These are phyloP conservation scores for Ridgeia piscesae DNA, from an alignment of 1,140 invertebrate genomes.

Conservation along the genomic window DNA sequence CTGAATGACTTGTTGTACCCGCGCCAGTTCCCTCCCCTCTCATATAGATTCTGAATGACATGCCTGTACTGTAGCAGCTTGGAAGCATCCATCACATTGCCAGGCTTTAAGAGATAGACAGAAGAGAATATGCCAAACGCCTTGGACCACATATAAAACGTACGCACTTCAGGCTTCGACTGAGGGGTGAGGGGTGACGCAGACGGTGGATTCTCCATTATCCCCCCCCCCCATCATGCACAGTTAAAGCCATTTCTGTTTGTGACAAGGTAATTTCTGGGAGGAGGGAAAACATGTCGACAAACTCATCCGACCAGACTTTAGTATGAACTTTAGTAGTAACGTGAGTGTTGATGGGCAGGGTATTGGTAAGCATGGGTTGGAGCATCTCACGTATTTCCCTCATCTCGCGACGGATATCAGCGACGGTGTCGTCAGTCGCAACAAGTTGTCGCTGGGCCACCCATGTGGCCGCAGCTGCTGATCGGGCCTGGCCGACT, in stretches of 20 bases:
- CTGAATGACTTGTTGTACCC: not conserved
- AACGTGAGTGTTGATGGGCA: not conserved
- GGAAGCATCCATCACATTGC: not conserved
- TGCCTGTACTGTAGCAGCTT: not conserved
- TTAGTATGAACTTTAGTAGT: not conserved
- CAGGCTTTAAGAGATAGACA: not conserved
- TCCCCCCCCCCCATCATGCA: not conserved
- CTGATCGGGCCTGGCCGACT: too few relatives aligned
- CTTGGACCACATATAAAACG: not conserved
- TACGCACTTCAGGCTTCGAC: not conserved
- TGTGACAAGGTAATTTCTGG: not conserved
- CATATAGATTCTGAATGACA: not conserved
- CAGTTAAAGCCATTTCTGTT: not conserved
- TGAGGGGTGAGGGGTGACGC: too few relatives aligned
- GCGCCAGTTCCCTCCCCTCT: not conserved
- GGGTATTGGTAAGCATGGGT: too few relatives aligned
- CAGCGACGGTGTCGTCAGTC: too few relatives aligned
- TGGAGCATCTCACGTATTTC: too few relatives aligned
- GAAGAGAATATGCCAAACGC: not conserved
- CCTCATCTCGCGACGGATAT: too few relatives aligned
- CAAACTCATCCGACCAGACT: not conserved
- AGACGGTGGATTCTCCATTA: too few relatives aligned
- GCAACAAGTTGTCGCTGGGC: too few relatives aligned
- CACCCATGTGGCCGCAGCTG: too few relatives aligned
- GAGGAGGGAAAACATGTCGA: not conserved